phyloP scores from a whole-genome alignment of 2,888 invertebrate species.

The Zeuzera pyrina region DNA sequence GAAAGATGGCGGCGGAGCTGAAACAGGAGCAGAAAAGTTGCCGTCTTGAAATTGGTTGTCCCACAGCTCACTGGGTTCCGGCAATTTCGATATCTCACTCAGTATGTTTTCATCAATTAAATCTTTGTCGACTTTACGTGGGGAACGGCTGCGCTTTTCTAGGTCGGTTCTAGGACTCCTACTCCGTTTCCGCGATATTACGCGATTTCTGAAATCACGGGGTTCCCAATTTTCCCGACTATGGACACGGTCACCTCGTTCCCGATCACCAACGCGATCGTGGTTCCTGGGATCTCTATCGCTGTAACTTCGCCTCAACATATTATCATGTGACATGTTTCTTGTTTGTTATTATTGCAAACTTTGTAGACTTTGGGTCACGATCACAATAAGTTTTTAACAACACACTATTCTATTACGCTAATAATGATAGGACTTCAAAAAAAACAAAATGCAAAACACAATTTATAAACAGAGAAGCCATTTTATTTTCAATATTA shows the following conservation, averaged over 20 bases:
- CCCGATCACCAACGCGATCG: constrained; percentile 21
- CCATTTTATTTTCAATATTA: too few species aligned
- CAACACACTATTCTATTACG: too few species aligned
- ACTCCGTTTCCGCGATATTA: constrained; percentile 35
- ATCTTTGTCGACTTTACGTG: constrained; percentile 49
- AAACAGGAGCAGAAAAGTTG: constrained; percentile 23
- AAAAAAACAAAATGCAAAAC: too few species aligned
- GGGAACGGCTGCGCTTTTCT: constrained; percentile 45
- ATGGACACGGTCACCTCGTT: constrained; percentile 16
- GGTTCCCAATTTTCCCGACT: constrained; percentile 17
- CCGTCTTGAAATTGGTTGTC: constrained; percentile 49
- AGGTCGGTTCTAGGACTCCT: constrained; percentile 33
- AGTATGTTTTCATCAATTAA: constrained; percentile 54
- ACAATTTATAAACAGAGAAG: too few species aligned
- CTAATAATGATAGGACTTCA: too few species aligned
- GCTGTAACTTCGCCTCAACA: too few species aligned
- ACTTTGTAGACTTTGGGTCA: too few species aligned
- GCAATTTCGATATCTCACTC: constrained; percentile 54
- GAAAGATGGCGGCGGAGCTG: constrained; percentile 24
- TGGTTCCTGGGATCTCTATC: constrained; percentile 34
- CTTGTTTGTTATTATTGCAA: too few species aligned
- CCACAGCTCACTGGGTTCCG: constrained; percentile 60
- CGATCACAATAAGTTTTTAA: too few species aligned
- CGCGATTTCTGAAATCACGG: constrained; percentile 15
- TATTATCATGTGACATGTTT: constrained; percentile 37